Percentiles rank a stretch among this genome's conserved stretches.
Evolutionary conservation across 64 coral and sea anemone species (phyloP).

Genomic region (Montipora capricornis): DNA sequence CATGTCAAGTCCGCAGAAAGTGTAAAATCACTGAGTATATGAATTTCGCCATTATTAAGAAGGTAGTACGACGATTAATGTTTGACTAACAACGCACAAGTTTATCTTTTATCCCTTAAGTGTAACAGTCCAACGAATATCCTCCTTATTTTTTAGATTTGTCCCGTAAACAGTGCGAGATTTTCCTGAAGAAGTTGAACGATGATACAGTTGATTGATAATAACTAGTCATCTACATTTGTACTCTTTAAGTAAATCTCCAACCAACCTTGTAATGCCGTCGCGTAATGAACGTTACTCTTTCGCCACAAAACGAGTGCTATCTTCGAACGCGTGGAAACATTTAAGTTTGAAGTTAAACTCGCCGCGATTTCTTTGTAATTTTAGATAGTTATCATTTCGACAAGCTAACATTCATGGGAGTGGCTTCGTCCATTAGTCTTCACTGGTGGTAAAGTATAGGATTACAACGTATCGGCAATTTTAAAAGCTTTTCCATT

Average conservation of each 20-base stretch:
- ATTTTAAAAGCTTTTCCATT: conserved; percentile 29
- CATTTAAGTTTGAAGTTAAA: background rate
- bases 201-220: background rate
- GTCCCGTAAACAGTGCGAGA: background rate
- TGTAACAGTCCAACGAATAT: background rate
- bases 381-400: conserved; percentile 42
- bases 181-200: background rate
- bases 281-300: background rate
- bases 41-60: background rate
- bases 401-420: conserved; percentile 15
- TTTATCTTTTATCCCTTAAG: no score
- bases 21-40: background rate
- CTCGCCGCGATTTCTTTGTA: conserved; percentile 13
- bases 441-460: conserved; percentile 22
- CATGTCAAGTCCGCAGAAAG: background rate
- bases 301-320: background rate
- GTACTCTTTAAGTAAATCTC: background rate
- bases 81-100: background rate
- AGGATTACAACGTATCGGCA: background rate
- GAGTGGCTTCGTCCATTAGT: conserved; percentile 41
- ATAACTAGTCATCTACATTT: background rate
- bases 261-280: background rate
- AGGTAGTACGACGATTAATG: background rate
- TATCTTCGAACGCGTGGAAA: background rate
- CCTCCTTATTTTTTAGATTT: background rate